Base-by-base conservation (phyloP, 2,797 vertebrate species). In the Karalla daura region DNA sequence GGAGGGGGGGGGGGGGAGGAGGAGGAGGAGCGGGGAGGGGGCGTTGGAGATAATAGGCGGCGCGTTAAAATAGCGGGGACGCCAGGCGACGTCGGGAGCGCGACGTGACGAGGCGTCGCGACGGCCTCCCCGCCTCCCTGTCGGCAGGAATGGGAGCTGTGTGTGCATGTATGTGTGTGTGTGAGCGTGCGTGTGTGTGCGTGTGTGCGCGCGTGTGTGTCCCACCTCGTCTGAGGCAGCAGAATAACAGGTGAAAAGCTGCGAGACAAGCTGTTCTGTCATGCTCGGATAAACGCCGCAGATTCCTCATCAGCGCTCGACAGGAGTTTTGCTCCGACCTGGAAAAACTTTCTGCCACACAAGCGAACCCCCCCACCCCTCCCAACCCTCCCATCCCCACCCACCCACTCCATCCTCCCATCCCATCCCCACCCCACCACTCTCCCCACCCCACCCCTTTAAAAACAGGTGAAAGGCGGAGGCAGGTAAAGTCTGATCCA, bases 11-110 rank as follows among this genome's bases (percentile, higher is more conserved):
- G 39, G 56, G 18, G 39, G 21, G 45, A 63, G 50, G 18, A 55
- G n/a, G 50, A 62, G 11, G 13, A n/a, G 59, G 49, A 60, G 40
- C 61, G 14, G 39, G 18, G 64, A 25, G 39, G 56, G 18, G 39
- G 21, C 43, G 62, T 46, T 18, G 53, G 71, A 76, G 85, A 83
- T 79, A 86, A 81, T 47, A 52, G 39, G 53, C 44, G 67, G 70
- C 50, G 49, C 72, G 52, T 85, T 78, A 80, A 87, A 90, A 86
- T 77, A 84, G 76, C 84, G 84, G 78, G 56, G 76, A 67, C 46
- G 47, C 59, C 75, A 76, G 70, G 58, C 68, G 51, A 47, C 73
- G 70, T 81, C 0, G 11, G 60, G 60, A 63, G 56, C 2, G 4
- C 60, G 56, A 84, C 75, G 54, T 58, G 72, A 85, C 79, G 82